Evolutionary conservation across 2,888 invertebrate genomes (phyloP).

Genomic region (Caenorhabditis imperialis): DNA sequence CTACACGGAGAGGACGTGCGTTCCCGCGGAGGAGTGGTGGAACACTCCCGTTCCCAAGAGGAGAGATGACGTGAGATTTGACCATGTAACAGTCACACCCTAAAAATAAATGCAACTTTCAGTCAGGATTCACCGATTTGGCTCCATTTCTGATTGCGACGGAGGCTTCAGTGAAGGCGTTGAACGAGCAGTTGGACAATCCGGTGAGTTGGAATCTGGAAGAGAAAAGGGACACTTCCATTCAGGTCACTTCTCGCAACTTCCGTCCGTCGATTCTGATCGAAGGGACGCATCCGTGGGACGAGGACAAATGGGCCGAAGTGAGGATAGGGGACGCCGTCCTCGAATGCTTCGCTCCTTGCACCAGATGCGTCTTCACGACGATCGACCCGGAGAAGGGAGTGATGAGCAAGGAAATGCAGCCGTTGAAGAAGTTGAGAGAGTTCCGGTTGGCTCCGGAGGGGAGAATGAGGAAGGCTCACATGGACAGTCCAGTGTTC

Average conservation of each 20-base stretch:
- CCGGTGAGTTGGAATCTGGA: too few species aligned
- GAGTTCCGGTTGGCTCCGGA: slow-evolving; percentile 61
- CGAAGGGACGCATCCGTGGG: slow-evolving; percentile 55
- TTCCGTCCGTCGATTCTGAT: slow-evolving; percentile 63
- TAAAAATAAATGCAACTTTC: slow-evolving; percentile 10
- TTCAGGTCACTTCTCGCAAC: slow-evolving; percentile 46
- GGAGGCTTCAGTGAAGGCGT: slow-evolving; percentile 48
- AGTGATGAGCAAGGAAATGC: slow-evolving; percentile 43
- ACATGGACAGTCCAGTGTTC: slow-evolving; percentile 58
- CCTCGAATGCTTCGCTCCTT: slow-evolving; percentile 60
- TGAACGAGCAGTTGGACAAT: slow-evolving; percentile 51
- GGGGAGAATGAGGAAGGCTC: slow-evolving; percentile 53
- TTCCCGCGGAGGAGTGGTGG: slow-evolving; percentile 56
- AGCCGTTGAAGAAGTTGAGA: slow-evolving; percentile 58
- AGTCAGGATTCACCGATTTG: slow-evolving; percentile 59
- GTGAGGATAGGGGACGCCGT: slow-evolving; percentile 56
- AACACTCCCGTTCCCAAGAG: slow-evolving; percentile 61
- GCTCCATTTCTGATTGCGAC: slow-evolving; percentile 60
- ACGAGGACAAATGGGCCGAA: slow-evolving; percentile 64
- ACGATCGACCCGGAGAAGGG: slow-evolving; percentile 58
- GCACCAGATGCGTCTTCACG: slow-evolving; percentile 59
- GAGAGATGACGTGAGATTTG: slow-evolving; percentile 51
- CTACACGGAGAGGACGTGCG: slow-evolving; percentile 53
- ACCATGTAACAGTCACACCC: background rate
- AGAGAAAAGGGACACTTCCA: too few species aligned